Base-by-base conservation (phyloP, 2,113 vertebrate genomes). In the Urocolius indicus region DNA sequence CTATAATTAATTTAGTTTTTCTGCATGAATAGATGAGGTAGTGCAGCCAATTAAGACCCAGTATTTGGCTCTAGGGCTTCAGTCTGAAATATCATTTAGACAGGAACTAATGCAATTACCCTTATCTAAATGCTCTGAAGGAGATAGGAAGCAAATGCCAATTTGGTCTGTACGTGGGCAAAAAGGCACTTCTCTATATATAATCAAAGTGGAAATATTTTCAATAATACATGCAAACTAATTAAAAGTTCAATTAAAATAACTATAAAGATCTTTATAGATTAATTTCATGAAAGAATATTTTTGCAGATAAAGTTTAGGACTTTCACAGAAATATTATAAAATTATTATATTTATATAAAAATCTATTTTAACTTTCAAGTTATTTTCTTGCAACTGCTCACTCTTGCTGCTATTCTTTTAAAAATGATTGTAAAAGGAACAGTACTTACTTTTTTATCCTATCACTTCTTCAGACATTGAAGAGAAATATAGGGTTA, bases 91-190 rank as follows among this genome's bases (percentile, higher is more conserved):
- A 95, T 93, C 27, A 5, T 84, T 97, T 95, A 91, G 91, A 95
- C 46, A 81, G 63, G 58, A 95, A 95, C 75, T 97, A 96, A 98
- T 96, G 93, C 91, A 97, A 97, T 97, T 94, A 96, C 94, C 48
- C 67, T 97, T 96, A 95, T 97, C 95, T 95, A 94, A 91, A 92
- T 61, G 74, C 92, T 93, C 87, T 92, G 78, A 93, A 95, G 84
- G 78, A 96, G 88, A 96, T 92, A 90, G 92, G 63, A 87, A 76
- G 72, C 15, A 94, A 95, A 96, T 89, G 91, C 86, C 95, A 96
- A 89, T 96, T 95, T 88, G 49, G 59, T 92, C 18, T 95, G 88
- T 89, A 69, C 30, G 48, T 30, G 38, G 77, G 69, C 59, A 96
- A 62, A 65, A 73, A 92, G 72, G 89, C 73, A 71, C 34, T 55